phyloP scores from a whole-genome alignment of 2,888 invertebrate genomes.

The Cataglyphis rosenhaueri region DNA sequence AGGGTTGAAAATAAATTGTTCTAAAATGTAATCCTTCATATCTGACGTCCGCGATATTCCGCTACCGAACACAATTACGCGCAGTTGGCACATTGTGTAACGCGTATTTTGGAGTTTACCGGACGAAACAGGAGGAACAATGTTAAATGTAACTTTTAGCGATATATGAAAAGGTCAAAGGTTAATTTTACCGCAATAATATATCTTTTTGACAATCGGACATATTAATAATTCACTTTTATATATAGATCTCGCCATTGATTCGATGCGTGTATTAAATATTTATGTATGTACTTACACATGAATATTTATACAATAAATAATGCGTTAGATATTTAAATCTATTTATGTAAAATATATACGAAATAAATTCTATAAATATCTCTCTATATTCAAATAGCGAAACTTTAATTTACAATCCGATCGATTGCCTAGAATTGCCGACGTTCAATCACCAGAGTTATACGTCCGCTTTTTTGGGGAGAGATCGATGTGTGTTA shows the following conservation, averaged over 20 bases:
- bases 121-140: not conserved
- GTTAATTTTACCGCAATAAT: conserved; percentile 8
- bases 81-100: conserved; percentile 53
- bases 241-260: not conserved
- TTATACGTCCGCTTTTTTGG: conserved; percentile 23
- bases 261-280: conserved; percentile 9
- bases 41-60: conserved; percentile 52
- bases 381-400: not conserved
- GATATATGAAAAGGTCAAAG: conserved; percentile 23
- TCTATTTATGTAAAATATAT: not conserved
- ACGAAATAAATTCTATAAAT: not conserved
- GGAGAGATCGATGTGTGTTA: not conserved
- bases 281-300: not conserved
- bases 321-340: not conserved
- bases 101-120: conserved; percentile 46
- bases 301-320: not conserved
- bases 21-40: conserved; percentile 54
- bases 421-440: conserved; percentile 6
- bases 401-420: conserved; percentile 7
- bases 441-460: not conserved
- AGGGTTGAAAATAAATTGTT: conserved; percentile 54
- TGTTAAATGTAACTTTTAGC: conserved; percentile 34
- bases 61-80: conserved; percentile 45
- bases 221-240: conserved; percentile 15
- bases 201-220: not conserved